Conservation (phyloP, 23 tunicate genomes). For the Ascidia mentula region DNA sequence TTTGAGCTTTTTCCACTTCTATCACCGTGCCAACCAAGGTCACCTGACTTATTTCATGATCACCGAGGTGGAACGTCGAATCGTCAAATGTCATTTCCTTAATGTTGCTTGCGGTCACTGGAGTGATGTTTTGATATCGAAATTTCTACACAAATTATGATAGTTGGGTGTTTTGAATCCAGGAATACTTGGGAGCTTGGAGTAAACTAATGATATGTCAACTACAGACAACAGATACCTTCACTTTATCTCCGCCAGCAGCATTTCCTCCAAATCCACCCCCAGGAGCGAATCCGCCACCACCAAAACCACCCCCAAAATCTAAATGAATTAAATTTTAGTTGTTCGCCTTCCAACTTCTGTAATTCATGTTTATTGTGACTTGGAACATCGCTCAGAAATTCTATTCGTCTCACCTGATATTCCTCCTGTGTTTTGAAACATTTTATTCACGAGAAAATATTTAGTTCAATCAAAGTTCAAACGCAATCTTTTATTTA, state of each 20-base stretch:
- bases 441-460: background rate
- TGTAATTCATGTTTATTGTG: background rate
- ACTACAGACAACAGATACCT: conserved; percentile 12
- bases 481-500: background rate
- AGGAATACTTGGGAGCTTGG: background rate
- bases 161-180: background rate
- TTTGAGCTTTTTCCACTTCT: conserved; percentile 61
- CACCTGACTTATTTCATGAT: conserved; percentile 63
- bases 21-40: conserved; percentile 65
- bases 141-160: conserved; percentile 40
- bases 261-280: conserved; percentile 61
- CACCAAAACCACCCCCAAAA: background rate
- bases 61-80: conserved; percentile 49
- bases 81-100: conserved; percentile 59
- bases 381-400: background rate
- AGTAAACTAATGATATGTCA: background rate
- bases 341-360: background rate
- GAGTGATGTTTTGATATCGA: conserved; percentile 59
- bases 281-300: conserved; percentile 28
- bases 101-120: conserved; percentile 48
- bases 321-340: background rate
- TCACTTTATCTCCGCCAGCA: conserved; percentile 39
- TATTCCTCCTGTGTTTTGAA: conserved; percentile 2
- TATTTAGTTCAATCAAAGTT: background rate
- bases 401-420: background rate